Percentiles rank a stretch among this genome's conserved stretches.
Conservation (phyloP, 2,797 vertebrate species). For the Sardinella longiceps region DNA sequence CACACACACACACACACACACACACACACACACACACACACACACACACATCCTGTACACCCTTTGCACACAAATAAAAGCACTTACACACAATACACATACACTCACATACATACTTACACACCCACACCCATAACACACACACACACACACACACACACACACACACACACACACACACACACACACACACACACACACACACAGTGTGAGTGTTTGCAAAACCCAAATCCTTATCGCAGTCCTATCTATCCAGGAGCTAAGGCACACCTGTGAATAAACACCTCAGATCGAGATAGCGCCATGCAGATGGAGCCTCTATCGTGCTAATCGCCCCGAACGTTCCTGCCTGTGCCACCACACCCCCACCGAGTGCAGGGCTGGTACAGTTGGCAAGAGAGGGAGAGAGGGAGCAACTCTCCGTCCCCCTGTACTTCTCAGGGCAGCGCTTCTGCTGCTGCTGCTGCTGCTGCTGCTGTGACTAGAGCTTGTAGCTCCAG, state of each 20-base stretch:
- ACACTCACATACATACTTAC: background rate
- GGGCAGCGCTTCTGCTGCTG: background rate
- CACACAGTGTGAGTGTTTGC: conserved; percentile 19
- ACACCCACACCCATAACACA: background rate
- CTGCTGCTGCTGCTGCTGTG: background rate
- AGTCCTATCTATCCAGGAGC: background rate
- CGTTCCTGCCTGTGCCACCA: background rate
- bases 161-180: background rate
- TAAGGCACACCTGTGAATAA: conserved; percentile 2
- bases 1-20: background rate
- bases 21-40: background rate
- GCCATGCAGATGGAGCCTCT: background rate
- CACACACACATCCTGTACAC: background rate
- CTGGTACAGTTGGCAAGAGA: background rate
- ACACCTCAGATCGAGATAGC: conserved; percentile 3
- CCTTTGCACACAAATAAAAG: background rate
- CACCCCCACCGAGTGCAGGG: too few species aligned
- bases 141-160: background rate
- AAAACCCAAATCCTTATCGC: conserved; percentile 25
- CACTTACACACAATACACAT: background rate
- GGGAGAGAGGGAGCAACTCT: background rate
- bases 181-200: background rate
- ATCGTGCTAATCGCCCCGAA: background rate
- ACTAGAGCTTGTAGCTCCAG: background rate
- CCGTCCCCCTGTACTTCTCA: background rate